Conservation (phyloP, 2,797 vertebrate genomes). For the Enteromius thamalakanensis region DNA sequence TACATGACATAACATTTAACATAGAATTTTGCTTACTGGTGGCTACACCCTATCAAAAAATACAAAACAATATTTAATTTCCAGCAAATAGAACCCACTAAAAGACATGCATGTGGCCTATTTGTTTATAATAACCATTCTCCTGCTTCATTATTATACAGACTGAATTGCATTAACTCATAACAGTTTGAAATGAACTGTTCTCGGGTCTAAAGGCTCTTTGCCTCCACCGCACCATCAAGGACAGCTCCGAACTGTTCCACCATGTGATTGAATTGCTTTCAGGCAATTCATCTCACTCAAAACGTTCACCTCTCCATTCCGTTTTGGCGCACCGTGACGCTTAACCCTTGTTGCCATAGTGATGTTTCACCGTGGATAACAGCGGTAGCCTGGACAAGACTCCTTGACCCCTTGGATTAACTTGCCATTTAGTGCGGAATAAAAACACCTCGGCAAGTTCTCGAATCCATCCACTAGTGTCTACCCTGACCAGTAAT, state of each 20-base stretch:
- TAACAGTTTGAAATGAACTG: slow-evolving; percentile 34
- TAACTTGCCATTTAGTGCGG: slow-evolving; percentile 70
- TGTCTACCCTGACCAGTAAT: slow-evolving; percentile 67
- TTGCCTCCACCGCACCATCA: slow-evolving; percentile 56
- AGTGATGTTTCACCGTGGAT: slow-evolving; percentile 69
- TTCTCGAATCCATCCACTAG: slow-evolving; percentile 60
- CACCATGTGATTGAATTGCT: slow-evolving; percentile 66
- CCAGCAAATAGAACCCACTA: neutral
- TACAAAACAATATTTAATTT: neutral
- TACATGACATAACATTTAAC: neutral
- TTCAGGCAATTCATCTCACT: slow-evolving; percentile 66
- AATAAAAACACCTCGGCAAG: slow-evolving; percentile 62
- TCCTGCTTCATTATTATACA: slow-evolving; percentile 4
- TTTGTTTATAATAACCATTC: slow-evolving; percentile 21
- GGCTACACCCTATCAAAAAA: neutral
- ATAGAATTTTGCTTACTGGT: neutral
- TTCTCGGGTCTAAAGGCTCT: slow-evolving; percentile 46
- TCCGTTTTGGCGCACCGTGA: slow-evolving; percentile 62
- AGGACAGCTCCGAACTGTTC: slow-evolving; percentile 66
- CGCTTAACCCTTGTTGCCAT: slow-evolving; percentile 74
- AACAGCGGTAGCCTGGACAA: slow-evolving; percentile 62
- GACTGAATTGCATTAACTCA: slow-evolving; percentile 22
- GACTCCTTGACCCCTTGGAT: slow-evolving; percentile 72
- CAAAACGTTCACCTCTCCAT: slow-evolving; percentile 61
- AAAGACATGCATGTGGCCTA: neutral